Percentiles rank a stretch among this genome's conserved stretches.
phyloP scores from a whole-genome alignment of 2,888 invertebrate species.

The Polyommatus icarus region DNA sequence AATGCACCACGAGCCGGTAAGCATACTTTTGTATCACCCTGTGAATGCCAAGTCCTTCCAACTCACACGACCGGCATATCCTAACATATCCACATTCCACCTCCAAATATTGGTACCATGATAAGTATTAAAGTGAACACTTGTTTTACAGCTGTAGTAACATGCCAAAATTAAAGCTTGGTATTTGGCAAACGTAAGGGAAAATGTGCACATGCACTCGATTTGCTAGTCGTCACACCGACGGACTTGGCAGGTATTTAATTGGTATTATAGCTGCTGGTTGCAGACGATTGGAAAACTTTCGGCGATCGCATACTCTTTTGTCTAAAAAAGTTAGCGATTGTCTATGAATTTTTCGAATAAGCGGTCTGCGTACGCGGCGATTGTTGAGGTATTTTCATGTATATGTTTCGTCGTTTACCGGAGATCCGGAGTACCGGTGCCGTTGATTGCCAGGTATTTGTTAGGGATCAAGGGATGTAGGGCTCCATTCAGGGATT shows the following conservation, averaged over 20 bases:
- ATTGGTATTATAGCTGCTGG: slow-evolving; percentile 73
- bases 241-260: slow-evolving; percentile 79
- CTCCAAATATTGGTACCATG: slow-evolving; percentile 50
- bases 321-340: slow-evolving; percentile 45
- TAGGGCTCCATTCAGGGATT: slow-evolving; percentile 33
- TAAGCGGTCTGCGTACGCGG: slow-evolving; percentile 61
- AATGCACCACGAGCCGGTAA: slow-evolving; percentile 74
- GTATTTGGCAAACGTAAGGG: slow-evolving; percentile 75
- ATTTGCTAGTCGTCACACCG: slow-evolving; percentile 77
- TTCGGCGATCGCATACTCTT: slow-evolving; percentile 47
- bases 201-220: slow-evolving; percentile 68
- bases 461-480: slow-evolving; percentile 60
- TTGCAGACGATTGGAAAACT: slow-evolving; percentile 46
- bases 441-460: slow-evolving; percentile 69
- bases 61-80: slow-evolving; percentile 23
- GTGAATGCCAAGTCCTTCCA: slow-evolving; percentile 31
- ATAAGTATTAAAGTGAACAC: slow-evolving; percentile 76
- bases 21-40: slow-evolving; percentile 49
- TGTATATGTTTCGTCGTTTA: slow-evolving; percentile 59
- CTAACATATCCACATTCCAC: slow-evolving; percentile 43
- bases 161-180: slow-evolving; percentile 76
- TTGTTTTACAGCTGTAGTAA: slow-evolving; percentile 77
- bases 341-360: slow-evolving; percentile 51
- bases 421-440: slow-evolving; percentile 48
- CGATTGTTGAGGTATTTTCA: slow-evolving; percentile 69